phyloP scores from a whole-genome alignment of 2,888 invertebrate genomes.

The Pheosia gnoma region DNA sequence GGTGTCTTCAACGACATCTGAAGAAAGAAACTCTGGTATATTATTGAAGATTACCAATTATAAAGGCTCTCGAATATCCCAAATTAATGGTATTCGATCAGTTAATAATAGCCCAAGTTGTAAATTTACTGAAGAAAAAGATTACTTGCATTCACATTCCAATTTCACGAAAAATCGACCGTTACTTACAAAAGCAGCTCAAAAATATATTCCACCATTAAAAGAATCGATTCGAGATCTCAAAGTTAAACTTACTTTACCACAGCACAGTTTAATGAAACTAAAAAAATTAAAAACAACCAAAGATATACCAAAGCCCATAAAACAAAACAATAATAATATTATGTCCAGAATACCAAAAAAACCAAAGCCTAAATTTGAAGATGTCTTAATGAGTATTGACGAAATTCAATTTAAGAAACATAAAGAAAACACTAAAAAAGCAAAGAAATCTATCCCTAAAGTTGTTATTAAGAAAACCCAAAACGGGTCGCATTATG shows the following conservation, averaged over 20 bases:
- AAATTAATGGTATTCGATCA: slow-evolving; percentile 57
- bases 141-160: slow-evolving; percentile 53
- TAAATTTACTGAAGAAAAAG: slow-evolving; percentile 68
- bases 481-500: slow-evolving; percentile 76
- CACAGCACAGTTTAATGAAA: slow-evolving; percentile 71
- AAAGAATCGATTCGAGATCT: slow-evolving; percentile 69
- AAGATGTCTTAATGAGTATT: slow-evolving; percentile 80
- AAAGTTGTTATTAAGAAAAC: slow-evolving; percentile 81
- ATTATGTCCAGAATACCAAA: slow-evolving; percentile 53
- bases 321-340: slow-evolving; percentile 44
- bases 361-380: slow-evolving; percentile 78
- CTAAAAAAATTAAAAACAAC: slow-evolving; percentile 71
- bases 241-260: slow-evolving; percentile 75
- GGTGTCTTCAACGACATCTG: slow-evolving; percentile 78
- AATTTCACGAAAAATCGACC: slow-evolving; percentile 56
- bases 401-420: slow-evolving; percentile 76
- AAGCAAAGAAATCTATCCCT: slow-evolving; percentile 66
- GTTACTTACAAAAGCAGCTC: slow-evolving; percentile 77
- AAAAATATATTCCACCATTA: slow-evolving; percentile 80
- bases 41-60: slow-evolving; percentile 74
- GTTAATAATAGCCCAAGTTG: slow-evolving; percentile 53
- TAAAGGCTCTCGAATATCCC: slow-evolving; percentile 67
- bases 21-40: slow-evolving; percentile 69
- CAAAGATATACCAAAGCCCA: slow-evolving; percentile 65
- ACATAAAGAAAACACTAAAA: slow-evolving; percentile 71